phyloP scores from a whole-genome alignment of 2,113 vertebrate genomes.

The Uropsilus gracilis region DNA sequence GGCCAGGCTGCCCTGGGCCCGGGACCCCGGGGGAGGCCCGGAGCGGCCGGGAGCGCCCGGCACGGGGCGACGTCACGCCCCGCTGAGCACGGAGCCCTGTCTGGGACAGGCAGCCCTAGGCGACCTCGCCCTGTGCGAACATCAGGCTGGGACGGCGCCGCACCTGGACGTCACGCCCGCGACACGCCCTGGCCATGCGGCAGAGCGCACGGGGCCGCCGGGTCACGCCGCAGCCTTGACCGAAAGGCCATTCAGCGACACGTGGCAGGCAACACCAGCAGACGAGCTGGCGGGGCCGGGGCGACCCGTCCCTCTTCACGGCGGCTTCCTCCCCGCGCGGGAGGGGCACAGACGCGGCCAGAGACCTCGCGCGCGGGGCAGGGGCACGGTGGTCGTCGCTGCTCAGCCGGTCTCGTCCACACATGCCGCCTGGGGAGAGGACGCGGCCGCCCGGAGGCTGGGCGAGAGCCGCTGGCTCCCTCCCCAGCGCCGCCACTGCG shows the following conservation, averaged over 20 bases:
- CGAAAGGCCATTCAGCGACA: too few relatives aligned
- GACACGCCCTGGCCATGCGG: too few relatives aligned
- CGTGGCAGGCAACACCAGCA: not conserved
- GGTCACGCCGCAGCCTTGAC: too few relatives aligned
- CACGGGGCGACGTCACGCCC: fast-evolving
- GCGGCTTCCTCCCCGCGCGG: not conserved
- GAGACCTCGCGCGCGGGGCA: not conserved
- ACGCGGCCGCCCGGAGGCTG: fast-evolving
- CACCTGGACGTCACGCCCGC: too few relatives aligned
- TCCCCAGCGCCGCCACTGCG: not conserved
- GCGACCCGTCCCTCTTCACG: fast-evolving
- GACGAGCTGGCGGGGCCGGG: fast-evolving
- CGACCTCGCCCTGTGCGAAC: too few relatives aligned
- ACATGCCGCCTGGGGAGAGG: fast-evolving
- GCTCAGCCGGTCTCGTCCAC: not conserved
- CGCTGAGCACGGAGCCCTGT: too few relatives aligned
- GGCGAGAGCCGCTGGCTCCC: not conserved
- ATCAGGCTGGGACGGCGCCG: too few relatives aligned
- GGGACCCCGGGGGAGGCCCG: not conserved
- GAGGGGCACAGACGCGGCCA: fast-evolving
- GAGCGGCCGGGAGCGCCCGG: not conserved
- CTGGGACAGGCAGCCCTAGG: too few relatives aligned
- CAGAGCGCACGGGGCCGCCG: too few relatives aligned
- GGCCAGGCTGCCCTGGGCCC: fast-evolving
- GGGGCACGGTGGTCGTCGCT: fast-evolving